These are phyloP conservation scores for Zaprionus tsacasi DNA, from an alignment of 1,140 invertebrate genomes.

Conservation along the genomic window DNA sequence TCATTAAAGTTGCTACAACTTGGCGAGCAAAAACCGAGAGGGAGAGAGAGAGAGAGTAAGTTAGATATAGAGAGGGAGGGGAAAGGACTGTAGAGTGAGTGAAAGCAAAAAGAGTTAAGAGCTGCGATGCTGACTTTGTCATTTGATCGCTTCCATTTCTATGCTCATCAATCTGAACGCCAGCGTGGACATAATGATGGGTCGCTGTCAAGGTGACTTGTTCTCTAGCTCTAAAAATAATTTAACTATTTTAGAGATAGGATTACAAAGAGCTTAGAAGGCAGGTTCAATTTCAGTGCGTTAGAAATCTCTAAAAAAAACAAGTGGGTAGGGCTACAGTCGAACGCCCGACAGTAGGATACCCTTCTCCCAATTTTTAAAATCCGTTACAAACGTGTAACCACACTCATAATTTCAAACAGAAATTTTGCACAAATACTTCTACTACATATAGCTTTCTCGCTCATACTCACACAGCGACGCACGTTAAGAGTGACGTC, in stretches of 20 bases:
- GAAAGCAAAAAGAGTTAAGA: neutral
- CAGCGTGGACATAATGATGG: constrained; percentile 10
- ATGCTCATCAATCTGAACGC: constrained; percentile 31
- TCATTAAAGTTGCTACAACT: constrained; percentile 68
- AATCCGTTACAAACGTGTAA: no score
- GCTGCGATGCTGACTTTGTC: constrained; percentile 4
- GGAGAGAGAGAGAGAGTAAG: neutral
- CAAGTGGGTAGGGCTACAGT: no score
- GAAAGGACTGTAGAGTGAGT: no score
- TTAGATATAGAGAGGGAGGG: neutral
- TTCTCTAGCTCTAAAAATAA: neutral
- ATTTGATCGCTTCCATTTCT: constrained; percentile 24
- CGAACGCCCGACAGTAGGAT: no score
- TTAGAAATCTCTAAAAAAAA: no score
- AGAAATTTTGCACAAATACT: no score
- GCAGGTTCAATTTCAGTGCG: no score
- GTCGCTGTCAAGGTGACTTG: neutral
- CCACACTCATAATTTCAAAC: no score
- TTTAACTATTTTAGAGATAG: neutral
- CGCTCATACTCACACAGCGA: no score
- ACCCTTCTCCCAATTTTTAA: no score
- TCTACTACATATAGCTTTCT: no score
- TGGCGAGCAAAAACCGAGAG: neutral
- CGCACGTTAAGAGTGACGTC: no score
- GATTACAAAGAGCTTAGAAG: neutral